phyloP scores from a whole-genome alignment of 2,113 vertebrate genomes.

The Coregonus clupeaformis region DNA sequence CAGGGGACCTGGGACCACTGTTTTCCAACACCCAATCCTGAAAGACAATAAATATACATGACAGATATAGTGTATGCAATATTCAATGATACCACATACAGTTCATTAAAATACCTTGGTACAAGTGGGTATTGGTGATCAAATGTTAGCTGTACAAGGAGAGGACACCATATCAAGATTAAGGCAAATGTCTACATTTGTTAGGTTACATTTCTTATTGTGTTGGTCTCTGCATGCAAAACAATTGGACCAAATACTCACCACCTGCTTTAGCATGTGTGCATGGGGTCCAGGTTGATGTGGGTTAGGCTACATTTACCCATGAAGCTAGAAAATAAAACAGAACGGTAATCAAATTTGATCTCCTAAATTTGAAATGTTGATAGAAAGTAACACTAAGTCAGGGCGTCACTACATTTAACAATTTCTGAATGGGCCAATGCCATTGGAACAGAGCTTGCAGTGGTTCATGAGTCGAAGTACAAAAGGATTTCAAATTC shows the following conservation, averaged over 20 bases:
- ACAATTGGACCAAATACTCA: not conserved
- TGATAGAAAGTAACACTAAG: no score
- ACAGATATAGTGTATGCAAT: not conserved
- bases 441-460: no score
- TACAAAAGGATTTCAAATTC: no score
- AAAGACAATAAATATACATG: conserved; percentile 31
- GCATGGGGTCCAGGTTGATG: not conserved
- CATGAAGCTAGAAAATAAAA: not conserved
- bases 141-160: not conserved
- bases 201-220: not conserved
- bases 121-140: not conserved
- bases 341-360: not conserved
- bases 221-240: not conserved
- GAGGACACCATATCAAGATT: not conserved
- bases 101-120: not conserved
- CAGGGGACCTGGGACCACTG: conserved; percentile 5
- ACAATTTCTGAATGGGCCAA: no score
- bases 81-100: not conserved
- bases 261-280: not conserved
- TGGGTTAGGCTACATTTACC: not conserved
- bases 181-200: not conserved
- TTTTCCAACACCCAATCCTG: conserved; percentile 43
- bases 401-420: no score
- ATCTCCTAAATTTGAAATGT: no score
- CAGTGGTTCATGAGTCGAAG: no score